Conservation (phyloP, 2,888 invertebrate genomes). For the Blera fallax region DNA sequence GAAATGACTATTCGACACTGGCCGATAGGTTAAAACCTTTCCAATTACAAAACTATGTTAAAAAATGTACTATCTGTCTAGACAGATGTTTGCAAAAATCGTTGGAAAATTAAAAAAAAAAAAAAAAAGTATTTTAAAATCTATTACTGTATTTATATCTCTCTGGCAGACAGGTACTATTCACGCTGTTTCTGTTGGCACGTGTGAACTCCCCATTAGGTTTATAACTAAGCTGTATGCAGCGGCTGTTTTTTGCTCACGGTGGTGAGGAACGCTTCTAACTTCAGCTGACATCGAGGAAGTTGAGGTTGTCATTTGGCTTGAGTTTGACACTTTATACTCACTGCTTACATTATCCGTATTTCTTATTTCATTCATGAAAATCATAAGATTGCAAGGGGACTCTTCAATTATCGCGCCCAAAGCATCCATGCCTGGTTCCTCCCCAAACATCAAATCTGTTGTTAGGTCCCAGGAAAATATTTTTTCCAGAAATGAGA, state of each 20-base stretch:
- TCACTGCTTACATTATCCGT: neutral
- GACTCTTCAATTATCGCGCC: neutral
- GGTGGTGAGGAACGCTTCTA: too few species aligned
- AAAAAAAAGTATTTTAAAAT: neutral
- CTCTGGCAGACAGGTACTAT: neutral
- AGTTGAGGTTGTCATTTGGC: neutral
- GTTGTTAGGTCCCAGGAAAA: neutral
- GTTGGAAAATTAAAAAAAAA: too few species aligned
- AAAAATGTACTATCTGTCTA: too few species aligned
- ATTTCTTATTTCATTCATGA: neutral
- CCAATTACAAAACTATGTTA: too few species aligned
- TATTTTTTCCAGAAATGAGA: neutral
- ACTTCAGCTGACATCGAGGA: neutral
- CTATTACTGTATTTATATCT: neutral
- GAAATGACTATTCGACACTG: too few species aligned
- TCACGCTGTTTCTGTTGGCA: neutral
- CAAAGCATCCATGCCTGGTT: neutral
- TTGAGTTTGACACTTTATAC: neutral
- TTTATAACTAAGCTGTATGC: neutral
- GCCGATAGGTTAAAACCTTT: too few species aligned
- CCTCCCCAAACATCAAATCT: neutral
- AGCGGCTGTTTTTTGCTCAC: neutral
- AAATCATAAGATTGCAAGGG: neutral
- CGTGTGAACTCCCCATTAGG: neutral
- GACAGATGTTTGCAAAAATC: too few species aligned